These are phyloP conservation scores for Vimba vimba DNA, from an alignment of 2,113 vertebrate species.

Conservation along the genomic window DNA sequence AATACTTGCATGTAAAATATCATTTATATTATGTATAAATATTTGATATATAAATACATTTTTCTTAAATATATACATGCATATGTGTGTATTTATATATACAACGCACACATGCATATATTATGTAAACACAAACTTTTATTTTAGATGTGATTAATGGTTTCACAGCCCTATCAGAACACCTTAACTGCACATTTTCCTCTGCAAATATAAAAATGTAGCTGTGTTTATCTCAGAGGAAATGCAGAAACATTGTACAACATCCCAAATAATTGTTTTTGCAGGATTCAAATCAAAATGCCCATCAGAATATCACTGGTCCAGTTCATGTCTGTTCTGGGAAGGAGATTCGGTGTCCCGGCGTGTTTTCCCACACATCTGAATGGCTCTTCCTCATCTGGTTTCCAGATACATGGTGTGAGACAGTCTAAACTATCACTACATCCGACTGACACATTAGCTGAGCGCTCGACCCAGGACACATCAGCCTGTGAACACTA, in stretches of 20 bases:
- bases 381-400: constrained; percentile 30
- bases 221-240: not conserved
- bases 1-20: too few relatives aligned
- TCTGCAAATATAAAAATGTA: not conserved
- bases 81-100: too few relatives aligned
- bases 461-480: not conserved
- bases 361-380: constrained; percentile 46
- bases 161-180: too few relatives aligned
- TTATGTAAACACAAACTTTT: too few relatives aligned
- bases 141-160: too few relatives aligned
- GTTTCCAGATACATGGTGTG: constrained; percentile 11
- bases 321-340: not conserved
- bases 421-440: constrained; percentile 20
- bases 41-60: too few relatives aligned
- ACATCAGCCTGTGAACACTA: not conserved
- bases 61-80: too few relatives aligned
- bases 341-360: not conserved
- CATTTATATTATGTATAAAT: too few relatives aligned
- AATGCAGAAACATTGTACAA: not conserved
- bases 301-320: not conserved
- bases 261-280: not conserved
- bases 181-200: not conserved
- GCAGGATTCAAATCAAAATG: not conserved
- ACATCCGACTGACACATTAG: constrained; percentile 33
- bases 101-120: too few relatives aligned